Conservation (phyloP, 2,113 vertebrate genomes). For the Ramphastos sulfuratus region DNA sequence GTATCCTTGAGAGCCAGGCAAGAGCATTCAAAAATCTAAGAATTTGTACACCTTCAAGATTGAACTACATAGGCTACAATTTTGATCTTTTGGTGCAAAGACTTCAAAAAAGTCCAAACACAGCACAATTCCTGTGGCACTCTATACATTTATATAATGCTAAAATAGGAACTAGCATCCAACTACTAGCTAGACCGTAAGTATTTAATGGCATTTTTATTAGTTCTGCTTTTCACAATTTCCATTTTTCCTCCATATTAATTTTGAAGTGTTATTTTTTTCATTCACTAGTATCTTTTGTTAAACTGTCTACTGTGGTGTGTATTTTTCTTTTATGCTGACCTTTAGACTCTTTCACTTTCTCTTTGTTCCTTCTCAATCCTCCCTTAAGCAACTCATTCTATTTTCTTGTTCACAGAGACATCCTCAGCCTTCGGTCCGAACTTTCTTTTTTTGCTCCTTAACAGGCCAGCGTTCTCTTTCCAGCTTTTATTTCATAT, state of each 20-base stretch:
- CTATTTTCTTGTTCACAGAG: neutral
- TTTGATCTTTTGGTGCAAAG: neutral
- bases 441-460: neutral
- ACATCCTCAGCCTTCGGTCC: neutral
- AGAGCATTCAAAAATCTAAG: neutral
- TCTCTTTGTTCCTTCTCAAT: neutral
- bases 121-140: accelerated
- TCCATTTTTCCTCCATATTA: neutral
- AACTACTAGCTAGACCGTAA: neutral
- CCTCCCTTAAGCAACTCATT: neutral
- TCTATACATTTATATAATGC: neutral
- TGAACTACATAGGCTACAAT: neutral
- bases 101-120: neutral
- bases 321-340: neutral
- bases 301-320: neutral
- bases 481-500: neutral
- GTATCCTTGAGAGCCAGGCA: neutral
- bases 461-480: neutral
- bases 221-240: neutral
- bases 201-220: neutral
- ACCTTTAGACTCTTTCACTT: neutral
- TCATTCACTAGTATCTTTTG: neutral
- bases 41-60: neutral
- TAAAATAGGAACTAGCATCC: neutral
- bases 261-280: neutral